Conservation (phyloP, 2,113 vertebrate species). For the Podarcis muralis region DNA sequence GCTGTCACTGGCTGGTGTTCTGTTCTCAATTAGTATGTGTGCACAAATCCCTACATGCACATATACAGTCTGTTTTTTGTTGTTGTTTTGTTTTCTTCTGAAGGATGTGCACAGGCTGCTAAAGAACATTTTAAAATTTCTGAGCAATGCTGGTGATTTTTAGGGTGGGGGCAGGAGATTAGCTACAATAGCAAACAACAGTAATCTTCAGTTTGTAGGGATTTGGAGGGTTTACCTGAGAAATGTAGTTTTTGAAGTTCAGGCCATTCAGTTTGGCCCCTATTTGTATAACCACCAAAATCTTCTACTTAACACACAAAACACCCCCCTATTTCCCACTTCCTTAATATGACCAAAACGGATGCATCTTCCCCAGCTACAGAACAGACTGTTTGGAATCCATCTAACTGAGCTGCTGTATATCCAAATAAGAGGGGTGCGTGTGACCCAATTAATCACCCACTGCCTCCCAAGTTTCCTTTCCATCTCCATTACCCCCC, state of each 20-base stretch:
- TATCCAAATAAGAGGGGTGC: slow-evolving; percentile 5
- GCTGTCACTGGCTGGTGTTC: slow-evolving; percentile 31
- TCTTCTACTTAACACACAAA: background rate
- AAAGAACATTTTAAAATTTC: background rate
- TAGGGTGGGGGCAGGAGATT: background rate
- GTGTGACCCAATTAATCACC: slow-evolving; percentile 46
- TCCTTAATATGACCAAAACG: background rate
- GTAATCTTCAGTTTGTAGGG: background rate
- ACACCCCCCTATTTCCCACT: background rate
- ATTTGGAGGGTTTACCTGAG: background rate
- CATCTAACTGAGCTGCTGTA: slow-evolving; percentile 8
- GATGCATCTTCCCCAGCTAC: background rate
- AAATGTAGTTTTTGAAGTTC: background rate
- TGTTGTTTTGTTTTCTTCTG: slow-evolving; percentile 5
- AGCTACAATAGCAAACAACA: background rate
- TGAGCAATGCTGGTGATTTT: background rate
- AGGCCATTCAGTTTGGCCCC: too few relatives aligned
- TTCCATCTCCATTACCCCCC: slow-evolving; percentile 47
- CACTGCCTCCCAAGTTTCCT: slow-evolving; percentile 34
- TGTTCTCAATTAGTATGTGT: slow-evolving; percentile 55
- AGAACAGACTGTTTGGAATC: slow-evolving; percentile 13
- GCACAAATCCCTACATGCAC: slow-evolving; percentile 39
- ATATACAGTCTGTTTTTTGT: background rate
- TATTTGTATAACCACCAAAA: background rate
- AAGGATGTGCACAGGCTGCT: background rate